Base-by-base conservation (phyloP, 2,113 vertebrate species). In the Sinocyclocheilus grahami region DNA sequence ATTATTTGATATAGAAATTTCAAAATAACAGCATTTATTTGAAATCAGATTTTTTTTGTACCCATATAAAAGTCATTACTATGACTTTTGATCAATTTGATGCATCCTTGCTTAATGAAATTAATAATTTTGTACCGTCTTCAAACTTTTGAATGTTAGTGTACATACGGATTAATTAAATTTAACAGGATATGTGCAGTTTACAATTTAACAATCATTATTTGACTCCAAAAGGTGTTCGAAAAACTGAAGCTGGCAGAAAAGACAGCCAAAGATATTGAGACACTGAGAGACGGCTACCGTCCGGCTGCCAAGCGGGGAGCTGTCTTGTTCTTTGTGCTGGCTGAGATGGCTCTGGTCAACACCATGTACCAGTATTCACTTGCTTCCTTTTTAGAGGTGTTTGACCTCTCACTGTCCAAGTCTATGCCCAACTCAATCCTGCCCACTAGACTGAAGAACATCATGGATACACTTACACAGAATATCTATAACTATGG, bases 351-450 rank as follows among this genome's bases (percentile, higher is more conserved):
- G 98, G 96, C 97, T 0, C 86, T 97, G 22, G 97, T 99, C 42
- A 99, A 97, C 90, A 93, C 92, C 90, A 99, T 99, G 98, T 99
- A 99, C 91, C 98, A 99, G 92, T 98, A 97, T 91, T 99, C 98
- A 0, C 91, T 99, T 16, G 92, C 89, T 0, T 96, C 98, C 83
- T 99, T 97, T 94, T 93, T 99, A 5, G 96, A 98, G 0, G 96
- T 99, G 63, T 99, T 99, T 84, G 91, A 94, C 55, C 91, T 95
- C 81, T 97, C 98, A 0, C 95, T 99, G 63, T 95, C 93, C 83
- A 98, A 97, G 90, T 97, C 98, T 18, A 88, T 95, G 90, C 95
- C 96, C 0, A 94, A 96, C 62, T 91, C 95, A 37, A 75, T 94
- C 60, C 95, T 99, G 69, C 24, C 63, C 0, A 93, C 94, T 90